Evolutionary conservation across 2,113 vertebrate species (phyloP).

Genomic region (Actenoides lindsayi): DNA sequence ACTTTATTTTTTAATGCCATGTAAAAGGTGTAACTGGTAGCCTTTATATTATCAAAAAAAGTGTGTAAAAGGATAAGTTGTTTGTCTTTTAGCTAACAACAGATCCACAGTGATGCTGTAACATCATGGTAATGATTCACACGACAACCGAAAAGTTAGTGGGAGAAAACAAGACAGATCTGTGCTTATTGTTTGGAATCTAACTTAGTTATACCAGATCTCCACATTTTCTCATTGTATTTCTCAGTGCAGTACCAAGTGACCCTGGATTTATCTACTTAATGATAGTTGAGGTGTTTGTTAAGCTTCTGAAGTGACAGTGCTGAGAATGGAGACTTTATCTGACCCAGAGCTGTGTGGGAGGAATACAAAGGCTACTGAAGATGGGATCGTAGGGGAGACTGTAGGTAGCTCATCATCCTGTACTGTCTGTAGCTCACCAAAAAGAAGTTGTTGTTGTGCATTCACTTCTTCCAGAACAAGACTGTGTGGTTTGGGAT

Average conservation of each 20-base stretch:
- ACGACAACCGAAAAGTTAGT: not conserved
- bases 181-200: not conserved
- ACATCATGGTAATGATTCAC: not conserved
- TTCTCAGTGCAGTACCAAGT: not conserved
- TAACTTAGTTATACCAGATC: not conserved
- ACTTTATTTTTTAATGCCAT: not conserved
- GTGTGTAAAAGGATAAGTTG: not conserved
- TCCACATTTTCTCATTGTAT: not conserved
- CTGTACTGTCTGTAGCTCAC: not conserved
- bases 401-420: not conserved
- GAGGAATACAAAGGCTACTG: not conserved
- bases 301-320: not conserved
- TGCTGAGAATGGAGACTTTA: not conserved
- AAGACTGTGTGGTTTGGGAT: not conserved
- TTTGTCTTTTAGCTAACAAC: not conserved
- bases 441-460: not conserved
- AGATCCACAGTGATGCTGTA: not conserved
- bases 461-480: not conserved
- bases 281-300: not conserved
- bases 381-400: accelerated
- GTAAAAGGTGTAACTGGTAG: not conserved
- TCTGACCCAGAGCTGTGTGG: not conserved
- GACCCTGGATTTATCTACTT: not conserved
- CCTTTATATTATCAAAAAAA: not conserved
- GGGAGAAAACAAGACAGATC: not conserved